A percentile compares a stretch with the other conserved stretches of the same genome.
These are phyloP conservation scores for Drosophila nr. perissopoda DNA, from an alignment of 2,888 invertebrate species.

Conservation along the genomic window DNA sequence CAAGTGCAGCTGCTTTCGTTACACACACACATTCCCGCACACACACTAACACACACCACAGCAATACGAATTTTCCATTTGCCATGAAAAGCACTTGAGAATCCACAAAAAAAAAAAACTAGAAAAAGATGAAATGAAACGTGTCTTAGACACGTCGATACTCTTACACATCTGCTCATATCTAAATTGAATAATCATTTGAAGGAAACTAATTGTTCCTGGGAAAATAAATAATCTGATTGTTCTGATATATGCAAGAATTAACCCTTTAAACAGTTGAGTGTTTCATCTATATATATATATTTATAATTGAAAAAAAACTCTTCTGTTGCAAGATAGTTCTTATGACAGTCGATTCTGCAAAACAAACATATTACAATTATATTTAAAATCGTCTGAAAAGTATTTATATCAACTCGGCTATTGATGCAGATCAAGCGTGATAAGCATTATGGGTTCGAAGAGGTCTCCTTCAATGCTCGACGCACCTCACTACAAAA, in stretches of 20 bases:
- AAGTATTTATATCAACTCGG: not conserved
- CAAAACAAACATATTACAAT: not conserved
- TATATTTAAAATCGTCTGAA: not conserved
- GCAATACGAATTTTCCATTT: constrained; percentile 63
- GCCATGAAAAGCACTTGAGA: constrained; percentile 59
- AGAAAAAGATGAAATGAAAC: not conserved
- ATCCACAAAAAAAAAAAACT: constrained; percentile 15
- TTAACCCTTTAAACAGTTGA: accelerated
- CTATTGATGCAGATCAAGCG: not conserved
- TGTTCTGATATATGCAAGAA: not conserved
- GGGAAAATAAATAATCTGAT: not conserved
- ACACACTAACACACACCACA: constrained; percentile 19
- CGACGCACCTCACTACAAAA: not conserved
- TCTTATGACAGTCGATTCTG: not conserved
- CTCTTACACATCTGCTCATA: not conserved
- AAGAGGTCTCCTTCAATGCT: not conserved
- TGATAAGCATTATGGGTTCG: not conserved
- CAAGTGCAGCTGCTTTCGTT: constrained; percentile 55
- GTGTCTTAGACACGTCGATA: not conserved
- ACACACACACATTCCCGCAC: constrained; percentile 33
- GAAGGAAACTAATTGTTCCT: no score
- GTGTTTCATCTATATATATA: not conserved
- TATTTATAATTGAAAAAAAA: not conserved
- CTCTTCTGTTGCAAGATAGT: not conserved
- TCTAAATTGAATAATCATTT: not conserved